phyloP scores from a whole-genome alignment of 2,113 vertebrate species.

The Ctenodactylus gundi region DNA sequence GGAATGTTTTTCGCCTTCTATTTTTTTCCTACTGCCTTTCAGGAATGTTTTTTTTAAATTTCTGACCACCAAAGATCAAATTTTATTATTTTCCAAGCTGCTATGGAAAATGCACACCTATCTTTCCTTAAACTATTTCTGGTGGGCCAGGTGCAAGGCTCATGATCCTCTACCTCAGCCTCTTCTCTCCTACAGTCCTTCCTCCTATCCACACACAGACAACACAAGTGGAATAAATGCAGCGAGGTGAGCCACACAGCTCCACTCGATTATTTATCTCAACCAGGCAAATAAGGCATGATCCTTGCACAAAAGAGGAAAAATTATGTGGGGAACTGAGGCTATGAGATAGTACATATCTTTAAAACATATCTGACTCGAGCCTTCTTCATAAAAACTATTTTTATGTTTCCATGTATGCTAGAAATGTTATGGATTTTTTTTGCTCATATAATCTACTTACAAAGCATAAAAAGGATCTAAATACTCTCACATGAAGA shows the following conservation, averaged over 20 bases:
- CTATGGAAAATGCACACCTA: neutral
- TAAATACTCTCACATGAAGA: neutral
- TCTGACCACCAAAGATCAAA: neutral
- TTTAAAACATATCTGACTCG: neutral
- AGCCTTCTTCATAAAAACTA: conserved; percentile 21
- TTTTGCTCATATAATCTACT: neutral
- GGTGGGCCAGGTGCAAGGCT: neutral
- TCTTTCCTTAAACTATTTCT: conserved; percentile 23
- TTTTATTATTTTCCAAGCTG: neutral
- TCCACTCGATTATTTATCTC: neutral
- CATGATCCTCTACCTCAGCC: neutral
- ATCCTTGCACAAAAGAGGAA: neutral
- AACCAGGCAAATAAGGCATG: neutral
- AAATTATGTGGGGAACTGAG: neutral
- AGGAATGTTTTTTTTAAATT: neutral
- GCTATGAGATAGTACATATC: neutral
- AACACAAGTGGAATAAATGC: neutral
- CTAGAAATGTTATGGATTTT: neutral
- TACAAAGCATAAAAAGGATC: neutral
- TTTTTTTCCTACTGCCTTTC: neutral
- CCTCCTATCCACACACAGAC: neutral
- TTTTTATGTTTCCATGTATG: neutral
- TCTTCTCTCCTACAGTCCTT: neutral
- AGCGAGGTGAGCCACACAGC: neutral
- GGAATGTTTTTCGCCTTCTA: neutral